A percentile compares a stretch with the other conserved stretches of the same genome.
Evolutionary conservation across 2,113 vertebrate genomes (phyloP).

Genomic region (Rattus rattus): DNA sequence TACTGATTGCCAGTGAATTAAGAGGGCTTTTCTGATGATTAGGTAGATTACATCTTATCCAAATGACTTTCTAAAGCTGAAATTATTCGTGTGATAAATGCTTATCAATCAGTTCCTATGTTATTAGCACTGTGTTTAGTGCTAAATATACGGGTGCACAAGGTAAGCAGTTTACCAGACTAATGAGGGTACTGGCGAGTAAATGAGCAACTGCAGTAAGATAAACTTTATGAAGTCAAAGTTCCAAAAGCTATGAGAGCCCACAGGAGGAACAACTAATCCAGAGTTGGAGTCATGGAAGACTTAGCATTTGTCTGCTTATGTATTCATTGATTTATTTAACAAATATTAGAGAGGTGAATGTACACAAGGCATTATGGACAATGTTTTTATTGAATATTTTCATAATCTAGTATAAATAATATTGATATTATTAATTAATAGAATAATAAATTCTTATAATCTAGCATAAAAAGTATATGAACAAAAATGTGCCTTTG

Average conservation of each 20-base stretch:
- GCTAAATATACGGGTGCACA: not conserved
- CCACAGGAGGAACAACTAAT: not conserved
- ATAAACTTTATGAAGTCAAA: not conserved
- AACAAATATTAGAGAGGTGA: not conserved
- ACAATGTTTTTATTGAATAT: not conserved
- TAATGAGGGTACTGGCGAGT: not conserved
- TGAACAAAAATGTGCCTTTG: not conserved
- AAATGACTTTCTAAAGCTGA: conserved; percentile 42
- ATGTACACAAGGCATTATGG: not conserved
- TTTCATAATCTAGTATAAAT: not conserved
- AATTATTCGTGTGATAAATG: conserved; percentile 40
- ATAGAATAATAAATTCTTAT: not conserved
- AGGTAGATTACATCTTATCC: not conserved
- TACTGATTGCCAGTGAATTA: not conserved
- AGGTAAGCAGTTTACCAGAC: not conserved
- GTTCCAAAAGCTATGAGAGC: not conserved
- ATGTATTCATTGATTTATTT: not conserved
- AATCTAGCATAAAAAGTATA: not conserved
- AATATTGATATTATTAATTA: too few species aligned
- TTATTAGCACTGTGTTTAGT: not conserved
- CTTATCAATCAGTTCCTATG: not conserved
- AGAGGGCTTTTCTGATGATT: not conserved
- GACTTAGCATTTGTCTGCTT: not conserved
- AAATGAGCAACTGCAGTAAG: not conserved
- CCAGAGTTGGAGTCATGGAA: not conserved